Evolutionary conservation across 2,888 invertebrate genomes (phyloP).

Genomic region (Mythimna impura): DNA sequence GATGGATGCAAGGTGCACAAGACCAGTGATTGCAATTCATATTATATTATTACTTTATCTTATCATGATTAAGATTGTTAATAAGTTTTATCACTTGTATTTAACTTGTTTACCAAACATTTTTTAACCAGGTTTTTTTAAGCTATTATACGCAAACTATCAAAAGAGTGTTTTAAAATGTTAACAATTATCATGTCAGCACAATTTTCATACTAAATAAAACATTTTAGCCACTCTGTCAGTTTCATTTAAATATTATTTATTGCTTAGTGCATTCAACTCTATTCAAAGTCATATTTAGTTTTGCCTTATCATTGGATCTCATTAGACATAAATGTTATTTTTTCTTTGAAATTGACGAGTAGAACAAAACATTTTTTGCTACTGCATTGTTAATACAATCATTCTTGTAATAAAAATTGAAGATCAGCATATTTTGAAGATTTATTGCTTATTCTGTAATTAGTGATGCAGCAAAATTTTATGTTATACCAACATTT

Average conservation of each 20-base stretch:
- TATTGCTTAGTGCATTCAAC: conserved; percentile 32
- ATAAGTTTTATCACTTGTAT: too few species aligned
- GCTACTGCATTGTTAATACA: neutral
- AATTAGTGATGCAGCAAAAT: neutral
- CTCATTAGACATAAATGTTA: neutral
- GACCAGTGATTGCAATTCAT: too few species aligned
- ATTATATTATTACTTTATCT: neutral
- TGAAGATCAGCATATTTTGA: neutral
- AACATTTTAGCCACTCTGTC: conserved; percentile 2
- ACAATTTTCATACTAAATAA: conserved; percentile 18
- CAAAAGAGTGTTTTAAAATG: neutral
- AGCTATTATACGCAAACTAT: neutral
- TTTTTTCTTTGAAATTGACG: neutral
- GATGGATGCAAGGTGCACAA: too few species aligned
- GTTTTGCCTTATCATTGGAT: conserved; percentile 21
- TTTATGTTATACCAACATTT: neutral
- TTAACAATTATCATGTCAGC: conserved; percentile 1
- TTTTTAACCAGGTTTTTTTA: neutral
- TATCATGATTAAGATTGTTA: neutral
- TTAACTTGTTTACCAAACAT: neutral
- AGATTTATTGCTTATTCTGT: neutral
- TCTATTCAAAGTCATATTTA: conserved; percentile 30
- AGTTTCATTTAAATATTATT: conserved; percentile 8
- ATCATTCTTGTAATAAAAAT: neutral
- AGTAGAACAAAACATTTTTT: conserved; percentile 4